Conservation (phyloP, 2,888 invertebrate species). For the Pterobdella sp. region DNA sequence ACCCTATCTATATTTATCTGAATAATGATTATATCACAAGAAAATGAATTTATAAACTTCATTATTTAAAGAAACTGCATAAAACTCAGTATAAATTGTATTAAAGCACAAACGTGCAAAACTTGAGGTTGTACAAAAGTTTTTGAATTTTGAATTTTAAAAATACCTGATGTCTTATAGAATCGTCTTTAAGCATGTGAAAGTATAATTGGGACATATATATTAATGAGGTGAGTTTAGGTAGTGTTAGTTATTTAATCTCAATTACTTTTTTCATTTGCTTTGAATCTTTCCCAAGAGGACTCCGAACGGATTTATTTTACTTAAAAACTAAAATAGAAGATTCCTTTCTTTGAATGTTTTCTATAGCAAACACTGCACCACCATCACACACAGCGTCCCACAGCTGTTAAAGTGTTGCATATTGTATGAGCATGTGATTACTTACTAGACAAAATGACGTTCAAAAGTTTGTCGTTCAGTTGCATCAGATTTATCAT, state of each 20-base stretch:
- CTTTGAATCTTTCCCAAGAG: background rate
- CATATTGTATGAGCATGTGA: background rate
- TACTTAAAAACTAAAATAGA: too few species aligned
- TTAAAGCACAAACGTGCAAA: too few species aligned
- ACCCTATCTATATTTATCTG: too few species aligned
- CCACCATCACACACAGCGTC: background rate
- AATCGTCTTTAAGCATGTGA: background rate
- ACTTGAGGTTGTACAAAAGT: too few species aligned
- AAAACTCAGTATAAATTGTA: too few species aligned
- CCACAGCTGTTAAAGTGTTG: background rate
- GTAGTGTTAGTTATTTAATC: background rate
- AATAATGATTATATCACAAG: too few species aligned
- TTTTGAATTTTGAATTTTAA: too few species aligned
- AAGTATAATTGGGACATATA: background rate
- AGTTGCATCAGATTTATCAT: constrained; percentile 1
- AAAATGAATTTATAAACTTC: too few species aligned
- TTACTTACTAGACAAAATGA: background rate
- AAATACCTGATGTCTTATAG: too few species aligned
- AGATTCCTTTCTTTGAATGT: background rate
- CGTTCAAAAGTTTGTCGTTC: background rate
- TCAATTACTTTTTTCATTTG: background rate
- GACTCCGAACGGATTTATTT: too few species aligned
- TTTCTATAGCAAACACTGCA: background rate
- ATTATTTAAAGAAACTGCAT: too few species aligned
- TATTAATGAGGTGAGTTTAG: background rate